These are phyloP conservation scores for Catostomus latipinnis DNA, from an alignment of 2,797 vertebrate genomes.

Conservation along the genomic window DNA sequence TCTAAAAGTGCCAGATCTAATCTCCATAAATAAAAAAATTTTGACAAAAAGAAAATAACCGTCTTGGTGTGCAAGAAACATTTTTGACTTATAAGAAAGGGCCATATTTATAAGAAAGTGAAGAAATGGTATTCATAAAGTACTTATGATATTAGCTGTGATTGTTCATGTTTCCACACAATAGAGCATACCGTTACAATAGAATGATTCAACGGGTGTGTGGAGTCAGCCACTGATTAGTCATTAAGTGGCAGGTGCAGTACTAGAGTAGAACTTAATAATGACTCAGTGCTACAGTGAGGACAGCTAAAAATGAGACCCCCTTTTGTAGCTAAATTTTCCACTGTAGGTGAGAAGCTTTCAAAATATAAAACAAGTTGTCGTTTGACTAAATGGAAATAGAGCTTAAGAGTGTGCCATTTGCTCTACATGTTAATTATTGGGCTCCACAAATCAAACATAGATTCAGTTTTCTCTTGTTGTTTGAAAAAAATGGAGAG, in stretches of 20 bases:
- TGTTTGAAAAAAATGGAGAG: not conserved
- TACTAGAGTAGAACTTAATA: not conserved
- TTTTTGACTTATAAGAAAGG: conserved; percentile 24
- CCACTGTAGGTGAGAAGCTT: conserved; percentile 21
- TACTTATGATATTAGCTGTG: conserved; percentile 13
- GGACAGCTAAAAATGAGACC: conserved; percentile 39
- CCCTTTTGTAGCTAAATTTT: conserved; percentile 48
- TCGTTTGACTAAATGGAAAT: conserved; percentile 19
- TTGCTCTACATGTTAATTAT: not conserved
- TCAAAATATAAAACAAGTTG: conserved; percentile 3
- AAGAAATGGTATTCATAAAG: conserved; percentile 32
- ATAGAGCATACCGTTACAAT: not conserved
- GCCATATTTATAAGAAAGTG: conserved; percentile 24
- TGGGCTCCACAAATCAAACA: not conserved
- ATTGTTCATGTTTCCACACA: conserved; percentile 21
- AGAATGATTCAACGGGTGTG: conserved; percentile 21
- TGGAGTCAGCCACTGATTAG: conserved; percentile 1
- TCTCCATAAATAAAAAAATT: too few relatives aligned
- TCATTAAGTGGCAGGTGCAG: conserved; percentile 42
- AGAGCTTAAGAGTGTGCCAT: not conserved
- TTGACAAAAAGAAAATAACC: too few relatives aligned
- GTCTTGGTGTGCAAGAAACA: not conserved
- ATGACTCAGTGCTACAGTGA: conserved; percentile 52
- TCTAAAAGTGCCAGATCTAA: too few relatives aligned
- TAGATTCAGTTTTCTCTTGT: not conserved